These are phyloP conservation scores for Hyalella azteca DNA, from an alignment of 2,888 invertebrate genomes.

Conservation along the genomic window DNA sequence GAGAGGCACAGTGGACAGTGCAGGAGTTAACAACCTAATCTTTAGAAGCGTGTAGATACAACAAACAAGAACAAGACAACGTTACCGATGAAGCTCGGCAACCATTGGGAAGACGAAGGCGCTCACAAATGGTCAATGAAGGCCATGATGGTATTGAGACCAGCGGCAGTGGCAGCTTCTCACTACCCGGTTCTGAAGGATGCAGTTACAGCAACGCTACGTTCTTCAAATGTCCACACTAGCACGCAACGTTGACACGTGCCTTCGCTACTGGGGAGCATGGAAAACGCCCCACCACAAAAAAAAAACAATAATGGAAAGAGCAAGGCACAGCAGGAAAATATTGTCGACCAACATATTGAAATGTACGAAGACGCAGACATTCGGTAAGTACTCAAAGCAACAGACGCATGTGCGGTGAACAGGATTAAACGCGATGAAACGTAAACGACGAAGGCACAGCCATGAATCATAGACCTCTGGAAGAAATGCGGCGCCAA, in stretches of 20 bases:
- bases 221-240: too few species aligned
- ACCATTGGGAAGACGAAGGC: background rate
- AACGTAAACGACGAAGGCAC: background rate
- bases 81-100: background rate
- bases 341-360: background rate
- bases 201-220: background rate
- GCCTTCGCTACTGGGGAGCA: background rate
- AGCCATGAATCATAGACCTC: background rate
- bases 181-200: background rate
- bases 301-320: background rate
- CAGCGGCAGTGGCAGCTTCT: background rate
- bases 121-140: background rate
- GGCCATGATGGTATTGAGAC: background rate
- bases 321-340: background rate
- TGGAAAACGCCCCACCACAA: background rate
- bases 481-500: constrained; percentile 23
- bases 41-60: too few species aligned
- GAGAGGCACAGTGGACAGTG: too few species aligned
- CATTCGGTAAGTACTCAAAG: too few species aligned
- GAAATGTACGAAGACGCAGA: background rate
- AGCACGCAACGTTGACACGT: background rate
- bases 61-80: background rate
- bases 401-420: too few species aligned
- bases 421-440: too few species aligned
- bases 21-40: too few species aligned